Conservation (phyloP, 1,140 invertebrate species). For the Drosophila tropicalis region DNA sequence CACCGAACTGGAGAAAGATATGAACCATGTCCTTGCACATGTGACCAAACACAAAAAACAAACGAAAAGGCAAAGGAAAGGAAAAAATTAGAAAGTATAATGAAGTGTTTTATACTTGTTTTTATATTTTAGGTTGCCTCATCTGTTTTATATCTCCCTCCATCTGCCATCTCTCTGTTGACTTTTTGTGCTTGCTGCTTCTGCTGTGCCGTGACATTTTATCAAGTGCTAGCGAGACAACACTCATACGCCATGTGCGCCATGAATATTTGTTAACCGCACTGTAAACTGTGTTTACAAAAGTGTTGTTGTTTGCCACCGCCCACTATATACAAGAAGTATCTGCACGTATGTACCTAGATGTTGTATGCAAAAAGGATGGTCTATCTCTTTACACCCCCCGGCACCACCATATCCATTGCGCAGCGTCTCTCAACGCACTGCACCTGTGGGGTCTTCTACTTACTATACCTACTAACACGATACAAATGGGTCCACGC, state of each 20-base stretch:
- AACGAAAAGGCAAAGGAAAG: conserved; percentile 6
- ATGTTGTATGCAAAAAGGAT: conserved; percentile 52
- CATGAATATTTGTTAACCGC: conserved; percentile 73
- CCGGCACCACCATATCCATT: background rate
- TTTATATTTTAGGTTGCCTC: conserved; percentile 37
- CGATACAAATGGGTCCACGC: background rate
- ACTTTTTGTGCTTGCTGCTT: conserved; percentile 38
- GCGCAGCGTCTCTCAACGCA: background rate
- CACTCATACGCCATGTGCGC: conserved; percentile 65
- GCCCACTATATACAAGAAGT: background rate
- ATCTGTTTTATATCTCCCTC: conserved; percentile 26
- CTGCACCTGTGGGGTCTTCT: conserved; percentile 47
- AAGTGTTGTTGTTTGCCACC: conserved; percentile 39
- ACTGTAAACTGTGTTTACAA: conserved; percentile 61
- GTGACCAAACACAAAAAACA: background rate
- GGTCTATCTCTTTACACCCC: background rate
- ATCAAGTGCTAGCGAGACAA: conserved; percentile 57
- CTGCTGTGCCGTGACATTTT: conserved; percentile 45
- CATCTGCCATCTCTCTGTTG: conserved; percentile 35
- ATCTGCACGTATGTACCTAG: conserved; percentile 14
- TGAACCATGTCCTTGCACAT: background rate
- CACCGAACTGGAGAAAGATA: background rate
- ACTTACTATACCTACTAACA: background rate
- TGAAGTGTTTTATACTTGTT: conserved; percentile 55
- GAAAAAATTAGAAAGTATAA: conserved; percentile 70